Evolutionary conservation across 2,113 vertebrate genomes (phyloP).

Genomic region (Tyto alba): DNA sequence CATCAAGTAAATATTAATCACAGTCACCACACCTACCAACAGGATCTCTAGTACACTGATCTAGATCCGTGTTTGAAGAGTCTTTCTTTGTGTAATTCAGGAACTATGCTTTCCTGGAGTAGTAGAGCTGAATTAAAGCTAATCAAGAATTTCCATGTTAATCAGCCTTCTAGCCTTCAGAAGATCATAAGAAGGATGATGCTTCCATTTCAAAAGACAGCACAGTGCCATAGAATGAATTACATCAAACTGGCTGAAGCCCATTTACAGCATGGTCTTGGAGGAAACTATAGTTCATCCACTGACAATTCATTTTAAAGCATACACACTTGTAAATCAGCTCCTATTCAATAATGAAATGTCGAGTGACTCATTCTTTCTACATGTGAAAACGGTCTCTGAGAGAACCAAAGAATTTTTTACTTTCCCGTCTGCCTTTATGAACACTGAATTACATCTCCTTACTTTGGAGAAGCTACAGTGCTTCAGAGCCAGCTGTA

Average conservation of each 20-base stretch:
- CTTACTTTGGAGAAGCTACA: neutral
- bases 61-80: conserved; percentile 1
- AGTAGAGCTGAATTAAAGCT: conserved; percentile 34
- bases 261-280: conserved; percentile 3
- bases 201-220: conserved; percentile 32
- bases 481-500: neutral
- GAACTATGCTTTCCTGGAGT: conserved; percentile 18
- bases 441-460: neutral
- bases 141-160: conserved; percentile 43
- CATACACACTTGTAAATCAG: conserved; percentile 38
- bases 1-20: conserved; percentile 36
- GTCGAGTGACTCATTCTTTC: conserved; percentile 43
- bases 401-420: conserved; percentile 25
- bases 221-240: neutral
- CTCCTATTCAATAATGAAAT: conserved; percentile 33
- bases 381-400: conserved; percentile 5
- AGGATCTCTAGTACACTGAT: conserved; percentile 6
- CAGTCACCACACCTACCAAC: conserved; percentile 40
- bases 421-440: conserved; percentile 18
- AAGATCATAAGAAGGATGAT: conserved; percentile 23
- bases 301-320: neutral
- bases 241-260: conserved; percentile 11
- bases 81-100: conserved; percentile 11
- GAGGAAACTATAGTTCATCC: conserved; percentile 4
- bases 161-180: conserved; percentile 2